phyloP scores from a whole-genome alignment of 2,888 invertebrate genomes.

The Agonopterix arenella region DNA sequence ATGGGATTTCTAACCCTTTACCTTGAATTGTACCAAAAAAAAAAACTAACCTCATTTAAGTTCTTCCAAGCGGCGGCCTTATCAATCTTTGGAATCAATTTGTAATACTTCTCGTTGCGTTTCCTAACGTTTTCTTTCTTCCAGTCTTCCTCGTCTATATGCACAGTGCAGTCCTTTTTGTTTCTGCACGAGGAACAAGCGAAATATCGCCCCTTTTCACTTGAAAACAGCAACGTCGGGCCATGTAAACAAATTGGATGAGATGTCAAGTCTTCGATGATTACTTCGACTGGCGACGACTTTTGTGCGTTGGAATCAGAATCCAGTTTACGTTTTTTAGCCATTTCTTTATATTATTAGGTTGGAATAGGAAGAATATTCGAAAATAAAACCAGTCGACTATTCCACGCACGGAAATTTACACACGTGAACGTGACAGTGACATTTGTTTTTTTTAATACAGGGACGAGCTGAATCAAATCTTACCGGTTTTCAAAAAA shows the following conservation, averaged over 20 bases:
- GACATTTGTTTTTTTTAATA: neutral
- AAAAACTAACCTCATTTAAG: constrained; percentile 70
- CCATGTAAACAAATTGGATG: constrained; percentile 87
- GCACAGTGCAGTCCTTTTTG: constrained; percentile 85
- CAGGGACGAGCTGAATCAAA: too few species aligned
- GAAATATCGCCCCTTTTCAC: constrained; percentile 79
- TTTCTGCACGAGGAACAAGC: constrained; percentile 91
- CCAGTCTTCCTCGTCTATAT: constrained; percentile 76
- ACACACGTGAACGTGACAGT: constrained; percentile 14
- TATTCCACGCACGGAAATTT: too few species aligned
- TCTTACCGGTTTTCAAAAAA: constrained; percentile 1
- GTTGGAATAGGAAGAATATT: neutral
- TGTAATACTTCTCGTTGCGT: constrained; percentile 62
- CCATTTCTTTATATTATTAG: constrained; percentile 31
- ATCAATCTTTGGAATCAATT: constrained; percentile 64
- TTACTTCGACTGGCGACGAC: constrained; percentile 62
- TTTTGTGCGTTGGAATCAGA: constrained; percentile 23
- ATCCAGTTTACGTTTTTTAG: constrained; percentile 50
- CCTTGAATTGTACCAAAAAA: too few species aligned
- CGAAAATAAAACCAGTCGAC: too few species aligned
- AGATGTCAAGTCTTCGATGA: constrained; percentile 71
- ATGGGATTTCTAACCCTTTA: too few species aligned
- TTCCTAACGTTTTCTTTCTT: constrained; percentile 61
- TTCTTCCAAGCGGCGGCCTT: constrained; percentile 70
- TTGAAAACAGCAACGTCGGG: constrained; percentile 84